Conservation (phyloP, 2,888 invertebrate genomes). For the Penaeus monodon region DNA sequence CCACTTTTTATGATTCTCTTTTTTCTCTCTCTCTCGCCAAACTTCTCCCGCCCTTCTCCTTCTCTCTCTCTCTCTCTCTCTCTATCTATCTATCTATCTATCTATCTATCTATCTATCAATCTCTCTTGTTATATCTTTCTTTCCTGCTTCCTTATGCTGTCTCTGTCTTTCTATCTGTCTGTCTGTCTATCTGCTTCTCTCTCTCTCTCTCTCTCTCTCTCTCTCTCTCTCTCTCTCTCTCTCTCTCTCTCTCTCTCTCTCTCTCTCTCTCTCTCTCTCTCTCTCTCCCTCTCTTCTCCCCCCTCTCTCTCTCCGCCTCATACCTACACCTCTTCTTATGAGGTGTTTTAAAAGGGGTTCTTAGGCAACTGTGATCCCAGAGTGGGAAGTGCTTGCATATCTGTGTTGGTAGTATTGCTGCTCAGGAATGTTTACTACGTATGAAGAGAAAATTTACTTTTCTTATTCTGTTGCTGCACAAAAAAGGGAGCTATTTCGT, state of each 20-base stretch:
- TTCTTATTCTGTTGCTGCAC: no score
- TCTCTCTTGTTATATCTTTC: neutral
- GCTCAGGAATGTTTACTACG: slow-evolving; percentile 30
- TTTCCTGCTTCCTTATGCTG: slow-evolving; percentile 7
- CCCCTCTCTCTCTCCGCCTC: slow-evolving; percentile 25
- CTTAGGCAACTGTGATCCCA: slow-evolving; percentile 20
- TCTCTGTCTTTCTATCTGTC: slow-evolving; percentile 19
- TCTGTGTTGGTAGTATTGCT: slow-evolving; percentile 38
- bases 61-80: neutral
- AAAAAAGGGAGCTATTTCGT: no score
- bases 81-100: neutral
- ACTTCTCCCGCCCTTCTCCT: no score
- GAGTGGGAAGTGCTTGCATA: slow-evolving; percentile 22
- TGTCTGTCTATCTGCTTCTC: slow-evolving; percentile 3
- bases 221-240: slow-evolving; percentile 18
- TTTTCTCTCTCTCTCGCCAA: neutral
- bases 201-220: slow-evolving; percentile 32
- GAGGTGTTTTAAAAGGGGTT: slow-evolving; percentile 35
- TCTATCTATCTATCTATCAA: neutral
- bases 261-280: slow-evolving; percentile 17
- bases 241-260: slow-evolving; percentile 32
- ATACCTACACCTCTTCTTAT: slow-evolving; percentile 18
- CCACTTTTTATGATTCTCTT: slow-evolving; percentile 30
- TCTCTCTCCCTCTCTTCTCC: slow-evolving; percentile 28
- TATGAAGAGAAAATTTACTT: no score